Evolutionary conservation across 2,113 vertebrate genomes (phyloP).

Genomic region (Oriolus oriolus): DNA sequence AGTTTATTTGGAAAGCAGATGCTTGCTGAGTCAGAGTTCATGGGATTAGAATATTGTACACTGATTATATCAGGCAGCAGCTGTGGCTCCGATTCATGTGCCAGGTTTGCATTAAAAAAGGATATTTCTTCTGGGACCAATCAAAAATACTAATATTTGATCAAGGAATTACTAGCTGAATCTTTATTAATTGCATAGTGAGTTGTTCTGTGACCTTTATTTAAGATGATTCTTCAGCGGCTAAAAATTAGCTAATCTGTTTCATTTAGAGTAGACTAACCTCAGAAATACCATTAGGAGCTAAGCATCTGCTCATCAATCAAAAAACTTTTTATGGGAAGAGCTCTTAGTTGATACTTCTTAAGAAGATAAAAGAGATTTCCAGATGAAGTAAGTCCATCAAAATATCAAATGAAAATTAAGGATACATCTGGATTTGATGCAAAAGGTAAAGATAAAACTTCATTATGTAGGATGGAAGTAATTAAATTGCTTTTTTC

Average conservation of each 20-base stretch:
- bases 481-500: neutral
- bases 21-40: constrained; percentile 57
- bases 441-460: constrained; percentile 1
- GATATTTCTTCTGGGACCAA: constrained; percentile 55
- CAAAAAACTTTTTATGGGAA: constrained; percentile 12
- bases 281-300: constrained; percentile 14
- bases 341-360: neutral
- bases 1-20: constrained; percentile 55
- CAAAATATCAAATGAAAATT: neutral
- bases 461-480: neutral
- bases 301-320: constrained; percentile 24
- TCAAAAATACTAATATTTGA: constrained; percentile 63
- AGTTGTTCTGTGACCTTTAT: constrained; percentile 40
- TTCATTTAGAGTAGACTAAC: constrained; percentile 39
- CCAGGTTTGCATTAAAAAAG: constrained; percentile 50
- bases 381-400: neutral
- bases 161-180: constrained; percentile 49
- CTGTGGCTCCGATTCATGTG: constrained; percentile 44
- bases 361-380: neutral
- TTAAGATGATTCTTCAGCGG: constrained; percentile 25
- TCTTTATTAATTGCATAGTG: constrained; percentile 48
- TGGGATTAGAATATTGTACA: constrained; percentile 54
- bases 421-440: neutral
- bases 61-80: constrained; percentile 52
- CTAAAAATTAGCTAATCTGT: constrained; percentile 33